Evolutionary conservation across 2,113 vertebrate genomes (phyloP).

Genomic region (Strigops habroptila): DNA sequence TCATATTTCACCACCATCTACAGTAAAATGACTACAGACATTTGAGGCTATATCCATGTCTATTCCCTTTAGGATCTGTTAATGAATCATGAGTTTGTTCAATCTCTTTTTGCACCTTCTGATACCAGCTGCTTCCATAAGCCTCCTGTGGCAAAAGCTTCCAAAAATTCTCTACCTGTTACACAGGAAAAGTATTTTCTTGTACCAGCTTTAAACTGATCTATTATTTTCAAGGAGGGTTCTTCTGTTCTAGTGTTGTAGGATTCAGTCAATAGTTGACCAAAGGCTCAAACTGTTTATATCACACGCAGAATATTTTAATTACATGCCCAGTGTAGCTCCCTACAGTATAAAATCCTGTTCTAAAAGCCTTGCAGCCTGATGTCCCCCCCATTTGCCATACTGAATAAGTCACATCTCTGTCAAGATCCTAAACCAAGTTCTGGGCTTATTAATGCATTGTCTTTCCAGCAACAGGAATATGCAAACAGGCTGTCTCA

Average conservation of each 20-base stretch:
- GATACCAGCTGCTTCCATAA: background rate
- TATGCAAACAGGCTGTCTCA: background rate
- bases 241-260: background rate
- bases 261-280: background rate
- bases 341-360: background rate
- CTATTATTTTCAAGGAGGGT: background rate
- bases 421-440: background rate
- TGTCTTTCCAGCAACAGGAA: background rate
- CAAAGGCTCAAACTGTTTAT: background rate
- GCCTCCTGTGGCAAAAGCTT: background rate
- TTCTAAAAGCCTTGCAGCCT: background rate
- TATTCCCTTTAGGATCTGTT: background rate
- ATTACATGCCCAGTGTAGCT: background rate
- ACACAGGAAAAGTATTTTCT: background rate
- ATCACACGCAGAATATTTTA: background rate
- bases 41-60: background rate
- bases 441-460: background rate
- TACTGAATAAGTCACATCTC: background rate
- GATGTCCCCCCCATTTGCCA: accelerated
- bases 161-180: background rate
- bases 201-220: background rate
- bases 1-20: background rate
- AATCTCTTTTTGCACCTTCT: background rate
- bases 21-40: background rate
- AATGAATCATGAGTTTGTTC: background rate